Conservation (phyloP, 2,113 vertebrate species). For the Pterocles orientalis region DNA sequence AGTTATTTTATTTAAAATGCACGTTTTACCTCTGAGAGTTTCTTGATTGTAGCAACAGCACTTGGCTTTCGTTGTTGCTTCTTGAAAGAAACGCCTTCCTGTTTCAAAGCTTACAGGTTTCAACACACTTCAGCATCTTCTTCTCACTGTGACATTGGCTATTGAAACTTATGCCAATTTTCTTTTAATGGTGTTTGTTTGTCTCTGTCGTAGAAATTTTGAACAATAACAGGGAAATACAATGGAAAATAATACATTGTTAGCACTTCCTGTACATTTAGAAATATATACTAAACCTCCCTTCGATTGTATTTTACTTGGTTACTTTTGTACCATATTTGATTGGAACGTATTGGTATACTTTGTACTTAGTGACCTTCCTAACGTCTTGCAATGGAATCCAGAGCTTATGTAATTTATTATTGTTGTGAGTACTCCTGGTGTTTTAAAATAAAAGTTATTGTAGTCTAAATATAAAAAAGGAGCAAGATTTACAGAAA, state of each 20-base stretch:
- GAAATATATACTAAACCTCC: background rate
- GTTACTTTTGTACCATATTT: background rate
- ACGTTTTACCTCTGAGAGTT: background rate
- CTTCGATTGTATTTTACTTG: background rate
- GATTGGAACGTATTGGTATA: background rate
- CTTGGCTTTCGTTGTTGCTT: background rate
- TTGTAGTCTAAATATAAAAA: background rate
- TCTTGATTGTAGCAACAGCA: background rate
- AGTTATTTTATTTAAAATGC: background rate
- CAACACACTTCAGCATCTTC: background rate
- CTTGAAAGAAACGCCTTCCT: background rate
- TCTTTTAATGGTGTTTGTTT: background rate
- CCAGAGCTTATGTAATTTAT: background rate
- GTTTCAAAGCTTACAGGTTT: background rate
- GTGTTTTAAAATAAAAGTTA: background rate
- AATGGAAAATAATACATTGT: background rate
- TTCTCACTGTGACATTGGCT: background rate
- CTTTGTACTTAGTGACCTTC: background rate
- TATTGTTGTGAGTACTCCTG: background rate
- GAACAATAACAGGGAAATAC: background rate
- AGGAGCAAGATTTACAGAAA: background rate
- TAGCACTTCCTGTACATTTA: background rate
- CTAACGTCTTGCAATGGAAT: background rate
- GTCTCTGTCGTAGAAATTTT: background rate
- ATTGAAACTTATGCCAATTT: background rate